These are phyloP conservation scores for Porites lutea DNA, from an alignment of 64 coral and sea anemone species.

Conservation along the genomic window DNA sequence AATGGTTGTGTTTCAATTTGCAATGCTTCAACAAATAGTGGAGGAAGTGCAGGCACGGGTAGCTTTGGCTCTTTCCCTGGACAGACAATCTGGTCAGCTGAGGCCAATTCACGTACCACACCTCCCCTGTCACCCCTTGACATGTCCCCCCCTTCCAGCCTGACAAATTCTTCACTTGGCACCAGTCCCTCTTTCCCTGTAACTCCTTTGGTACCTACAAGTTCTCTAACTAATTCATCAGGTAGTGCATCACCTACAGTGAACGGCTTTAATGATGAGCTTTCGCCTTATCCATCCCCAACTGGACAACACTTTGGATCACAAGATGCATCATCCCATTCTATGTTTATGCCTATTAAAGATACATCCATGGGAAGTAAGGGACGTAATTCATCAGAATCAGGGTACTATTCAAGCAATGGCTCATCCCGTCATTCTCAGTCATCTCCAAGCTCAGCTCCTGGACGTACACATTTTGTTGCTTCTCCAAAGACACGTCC, in stretches of 20 bases:
- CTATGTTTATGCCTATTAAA: slow-evolving; percentile 87
- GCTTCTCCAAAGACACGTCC: slow-evolving; percentile 70
- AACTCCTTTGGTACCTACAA: slow-evolving; percentile 29
- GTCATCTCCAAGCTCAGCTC: slow-evolving; percentile 74
- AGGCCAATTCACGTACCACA: slow-evolving; percentile 62
- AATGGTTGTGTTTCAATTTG: slow-evolving; percentile 47
- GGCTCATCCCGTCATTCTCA: slow-evolving; percentile 61
- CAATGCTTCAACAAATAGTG: slow-evolving; percentile 18
- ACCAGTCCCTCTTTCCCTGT: slow-evolving; percentile 59
- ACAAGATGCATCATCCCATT: slow-evolving; percentile 59
- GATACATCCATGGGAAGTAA: slow-evolving; percentile 61
- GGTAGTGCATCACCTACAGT: slow-evolving; percentile 80
- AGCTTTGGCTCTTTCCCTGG: slow-evolving; percentile 90
- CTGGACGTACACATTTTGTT: slow-evolving; percentile 38
- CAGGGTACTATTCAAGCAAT: slow-evolving; percentile 90
- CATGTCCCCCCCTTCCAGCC: slow-evolving; percentile 66
- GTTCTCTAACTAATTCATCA: slow-evolving; percentile 72
- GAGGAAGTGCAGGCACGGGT: slow-evolving; percentile 28
- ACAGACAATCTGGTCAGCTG: slow-evolving; percentile 94
- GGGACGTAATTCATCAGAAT: slow-evolving; percentile 86
- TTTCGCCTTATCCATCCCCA: slow-evolving; percentile 90
- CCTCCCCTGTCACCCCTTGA: slow-evolving; percentile 86
- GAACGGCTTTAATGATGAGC: slow-evolving; percentile 91
- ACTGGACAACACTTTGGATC: slow-evolving; percentile 85
- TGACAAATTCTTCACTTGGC: slow-evolving; percentile 71